Conservation (phyloP, 2,113 vertebrate genomes). For the Corydoras sp. region DNA sequence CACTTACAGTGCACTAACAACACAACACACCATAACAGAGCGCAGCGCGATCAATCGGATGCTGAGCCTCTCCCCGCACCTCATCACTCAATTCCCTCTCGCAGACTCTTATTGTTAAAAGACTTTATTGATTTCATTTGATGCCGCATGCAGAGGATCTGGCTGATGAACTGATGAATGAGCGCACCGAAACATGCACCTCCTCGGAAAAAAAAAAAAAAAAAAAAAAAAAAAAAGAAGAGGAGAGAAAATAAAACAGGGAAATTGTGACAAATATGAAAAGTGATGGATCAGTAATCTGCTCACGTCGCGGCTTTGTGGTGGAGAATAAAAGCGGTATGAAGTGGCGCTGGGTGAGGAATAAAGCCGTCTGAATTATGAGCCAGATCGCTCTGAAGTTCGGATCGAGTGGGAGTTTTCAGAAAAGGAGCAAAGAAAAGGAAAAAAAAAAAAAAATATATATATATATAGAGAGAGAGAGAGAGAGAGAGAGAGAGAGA, state of each 20-base stretch:
- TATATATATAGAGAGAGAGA: too few relatives aligned
- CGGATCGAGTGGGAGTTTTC: neutral
- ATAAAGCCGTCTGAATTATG: conserved; percentile 15
- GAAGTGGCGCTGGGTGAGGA: conserved; percentile 19
- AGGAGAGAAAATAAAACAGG: conserved; percentile 3
- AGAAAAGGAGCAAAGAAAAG: neutral
- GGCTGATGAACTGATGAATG: conserved; percentile 29
- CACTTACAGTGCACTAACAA: neutral
- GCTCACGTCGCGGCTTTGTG: conserved; percentile 4
- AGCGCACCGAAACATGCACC: conserved; percentile 4
- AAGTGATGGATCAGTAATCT: neutral
- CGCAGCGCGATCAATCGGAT: conserved; percentile 26
- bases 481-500: too few relatives aligned
- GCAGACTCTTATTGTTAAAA: conserved; percentile 37
- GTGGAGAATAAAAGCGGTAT: conserved; percentile 9
- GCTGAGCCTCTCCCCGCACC: conserved; percentile 11
- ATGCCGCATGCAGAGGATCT: conserved; percentile 16
- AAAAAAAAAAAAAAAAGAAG: neutral
- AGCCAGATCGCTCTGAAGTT: neutral
- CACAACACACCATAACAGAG: neutral
- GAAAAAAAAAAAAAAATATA: neutral
- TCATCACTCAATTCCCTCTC: conserved; percentile 35
- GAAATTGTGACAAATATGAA: conserved; percentile 9
- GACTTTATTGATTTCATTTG: conserved; percentile 42
- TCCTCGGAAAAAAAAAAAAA: neutral